Evolutionary conservation across 2,888 invertebrate genomes (phyloP).

Genomic region (Chelonus formosanus): DNA sequence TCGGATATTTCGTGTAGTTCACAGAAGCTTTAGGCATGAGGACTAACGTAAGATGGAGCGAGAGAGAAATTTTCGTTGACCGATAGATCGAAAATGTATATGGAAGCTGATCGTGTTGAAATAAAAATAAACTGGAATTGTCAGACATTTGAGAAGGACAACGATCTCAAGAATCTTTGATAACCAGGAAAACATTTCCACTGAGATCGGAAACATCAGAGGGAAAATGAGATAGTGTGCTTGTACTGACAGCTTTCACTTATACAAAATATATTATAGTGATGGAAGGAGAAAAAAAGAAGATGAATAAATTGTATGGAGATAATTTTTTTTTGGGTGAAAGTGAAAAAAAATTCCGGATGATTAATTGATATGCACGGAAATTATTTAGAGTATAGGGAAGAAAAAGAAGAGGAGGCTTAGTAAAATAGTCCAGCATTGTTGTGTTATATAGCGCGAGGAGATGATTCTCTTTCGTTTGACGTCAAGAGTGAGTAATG

Average conservation of each 20-base stretch:
- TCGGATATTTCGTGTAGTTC: slow-evolving; percentile 21
- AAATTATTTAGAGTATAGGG: background rate
- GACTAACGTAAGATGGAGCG: background rate
- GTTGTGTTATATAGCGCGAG: slow-evolving; percentile 1
- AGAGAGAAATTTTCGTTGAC: background rate
- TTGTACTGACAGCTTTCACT: no score
- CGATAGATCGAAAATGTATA: slow-evolving; percentile 3
- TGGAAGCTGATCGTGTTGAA: background rate
- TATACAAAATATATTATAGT: no score
- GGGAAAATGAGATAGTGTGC: no score
- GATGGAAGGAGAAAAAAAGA: no score
- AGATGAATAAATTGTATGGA: no score
- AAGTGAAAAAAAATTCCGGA: background rate
- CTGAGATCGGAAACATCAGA: no score
- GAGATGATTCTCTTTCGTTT: slow-evolving; percentile 5
- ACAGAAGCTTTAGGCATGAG: background rate
- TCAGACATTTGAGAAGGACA: background rate
- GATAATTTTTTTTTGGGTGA: background rate
- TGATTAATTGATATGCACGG: slow-evolving; percentile 5
- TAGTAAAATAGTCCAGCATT: slow-evolving; percentile 5
- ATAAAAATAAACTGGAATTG: slow-evolving; percentile 11
- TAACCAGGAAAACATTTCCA: no score
- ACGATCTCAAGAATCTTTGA: background rate
- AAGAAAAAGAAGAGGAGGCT: background rate
- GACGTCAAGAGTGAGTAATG: slow-evolving; percentile 15